These are phyloP conservation scores for Chitala chitala DNA, from an alignment of 2,113 vertebrate species.

Conservation along the genomic window DNA sequence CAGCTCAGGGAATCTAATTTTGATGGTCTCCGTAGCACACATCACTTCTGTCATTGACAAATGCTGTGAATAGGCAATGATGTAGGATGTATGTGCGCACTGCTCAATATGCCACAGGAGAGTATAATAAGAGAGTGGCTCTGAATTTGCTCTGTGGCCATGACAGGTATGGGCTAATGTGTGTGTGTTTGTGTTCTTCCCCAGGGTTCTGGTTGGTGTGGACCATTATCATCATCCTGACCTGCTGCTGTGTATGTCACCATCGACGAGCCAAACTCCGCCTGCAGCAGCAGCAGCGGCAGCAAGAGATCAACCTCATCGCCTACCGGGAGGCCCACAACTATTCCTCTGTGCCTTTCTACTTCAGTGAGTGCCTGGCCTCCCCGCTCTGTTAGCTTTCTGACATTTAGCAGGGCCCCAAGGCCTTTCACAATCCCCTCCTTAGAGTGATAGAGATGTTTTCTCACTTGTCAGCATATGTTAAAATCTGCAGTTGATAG, in stretches of 20 bases:
- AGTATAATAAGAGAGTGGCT: neutral
- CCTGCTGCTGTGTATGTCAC: constrained; percentile 86
- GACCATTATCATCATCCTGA: constrained; percentile 88
- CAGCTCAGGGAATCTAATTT: too few species aligned
- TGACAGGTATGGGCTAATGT: neutral
- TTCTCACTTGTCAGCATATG: too few species aligned
- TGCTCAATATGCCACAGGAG: neutral
- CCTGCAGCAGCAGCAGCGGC: constrained; percentile 87
- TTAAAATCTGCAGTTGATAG: too few species aligned
- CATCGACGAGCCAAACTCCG: constrained; percentile 89
- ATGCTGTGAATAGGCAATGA: too few species aligned
- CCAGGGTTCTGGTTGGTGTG: constrained; percentile 96
- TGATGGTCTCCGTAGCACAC: too few species aligned
- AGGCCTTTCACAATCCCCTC: too few species aligned
- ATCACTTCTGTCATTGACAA: too few species aligned
- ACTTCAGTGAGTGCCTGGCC: constrained; percentile 84
- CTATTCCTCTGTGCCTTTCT: constrained; percentile 83
- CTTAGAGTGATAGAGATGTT: too few species aligned
- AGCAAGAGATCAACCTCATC: constrained; percentile 94
- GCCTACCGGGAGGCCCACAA: constrained; percentile 90
- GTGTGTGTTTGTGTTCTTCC: neutral
- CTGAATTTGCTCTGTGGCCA: neutral
- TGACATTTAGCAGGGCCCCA: too few species aligned
- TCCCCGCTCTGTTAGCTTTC: too few species aligned
- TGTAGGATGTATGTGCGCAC: too few species aligned